phyloP scores from a whole-genome alignment of 2,888 invertebrate species.

The Apomyelois bistriatella region DNA sequence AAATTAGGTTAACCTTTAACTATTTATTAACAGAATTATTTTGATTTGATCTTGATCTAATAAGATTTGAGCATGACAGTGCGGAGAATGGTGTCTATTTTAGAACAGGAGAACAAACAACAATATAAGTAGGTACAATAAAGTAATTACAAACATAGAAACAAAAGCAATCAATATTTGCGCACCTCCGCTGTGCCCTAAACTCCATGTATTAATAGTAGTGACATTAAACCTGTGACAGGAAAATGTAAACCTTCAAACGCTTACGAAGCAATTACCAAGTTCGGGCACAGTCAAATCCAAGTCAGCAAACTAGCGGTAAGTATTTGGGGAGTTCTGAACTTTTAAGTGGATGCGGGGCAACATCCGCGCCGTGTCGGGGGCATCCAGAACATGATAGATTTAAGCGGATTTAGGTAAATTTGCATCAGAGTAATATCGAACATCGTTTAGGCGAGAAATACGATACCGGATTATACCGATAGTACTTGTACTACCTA shows the following conservation, averaged over 20 bases:
- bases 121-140: too few relatives aligned
- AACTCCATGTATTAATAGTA: too few relatives aligned
- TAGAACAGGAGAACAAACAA: too few relatives aligned
- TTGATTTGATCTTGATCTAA: too few relatives aligned
- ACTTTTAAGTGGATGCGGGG: slow-evolving; percentile 1
- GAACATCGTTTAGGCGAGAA: neutral
- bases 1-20: too few relatives aligned
- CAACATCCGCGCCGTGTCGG: neutral
- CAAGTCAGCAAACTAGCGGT: neutral
- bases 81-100: too few relatives aligned
- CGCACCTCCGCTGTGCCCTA: too few relatives aligned
- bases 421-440: slow-evolving; percentile 3
- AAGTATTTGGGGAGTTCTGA: neutral
- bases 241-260: neutral
- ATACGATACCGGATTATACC: neutral
- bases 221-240: too few relatives aligned
- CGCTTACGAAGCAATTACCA: neutral
- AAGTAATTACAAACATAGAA: too few relatives aligned
- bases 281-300: neutral
- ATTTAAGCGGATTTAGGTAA: slow-evolving; percentile 2
- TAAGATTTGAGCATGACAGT: too few relatives aligned
- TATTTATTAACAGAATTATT: too few relatives aligned
- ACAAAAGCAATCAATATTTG: too few relatives aligned
- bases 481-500: neutral
- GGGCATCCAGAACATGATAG: neutral